Percentiles rank a stretch among this genome's conserved stretches.
These are phyloP conservation scores for Podargus strigoides DNA, from an alignment of 2,797 vertebrate genomes.

Conservation along the genomic window DNA sequence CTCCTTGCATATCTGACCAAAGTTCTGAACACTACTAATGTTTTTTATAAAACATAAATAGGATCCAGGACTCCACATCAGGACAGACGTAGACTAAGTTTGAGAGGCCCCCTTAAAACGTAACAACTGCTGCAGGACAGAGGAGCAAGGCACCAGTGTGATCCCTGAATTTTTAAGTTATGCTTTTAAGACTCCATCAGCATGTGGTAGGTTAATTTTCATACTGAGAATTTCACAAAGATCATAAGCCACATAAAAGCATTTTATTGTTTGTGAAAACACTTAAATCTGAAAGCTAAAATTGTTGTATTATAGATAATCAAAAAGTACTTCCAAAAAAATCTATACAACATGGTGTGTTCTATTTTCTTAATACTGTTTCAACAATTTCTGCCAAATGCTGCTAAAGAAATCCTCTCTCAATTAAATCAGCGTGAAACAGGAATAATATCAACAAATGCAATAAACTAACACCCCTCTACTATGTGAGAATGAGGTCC, in stretches of 20 bases:
- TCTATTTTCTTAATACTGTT: constrained; percentile 26
- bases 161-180: neutral
- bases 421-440: constrained; percentile 33
- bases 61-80: neutral
- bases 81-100: neutral
- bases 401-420: constrained; percentile 13
- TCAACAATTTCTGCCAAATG: constrained; percentile 25
- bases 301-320: constrained; percentile 9
- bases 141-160: neutral
- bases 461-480: neutral
- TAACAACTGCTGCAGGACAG: neutral
- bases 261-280: constrained; percentile 14
- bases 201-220: neutral
- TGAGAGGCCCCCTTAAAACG: neutral
- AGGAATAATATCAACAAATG: constrained; percentile 6
- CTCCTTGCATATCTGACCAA: neutral
- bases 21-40: neutral
- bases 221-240: neutral
- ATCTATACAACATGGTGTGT: neutral
- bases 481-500: neutral
- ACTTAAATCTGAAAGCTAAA: constrained; percentile 10
- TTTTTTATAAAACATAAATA: constrained; percentile 12
- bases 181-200: neutral
- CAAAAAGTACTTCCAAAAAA: neutral
- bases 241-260: neutral